Conservation (phyloP, 2,888 invertebrate species). For the Caenorhabditis wallacei region DNA sequence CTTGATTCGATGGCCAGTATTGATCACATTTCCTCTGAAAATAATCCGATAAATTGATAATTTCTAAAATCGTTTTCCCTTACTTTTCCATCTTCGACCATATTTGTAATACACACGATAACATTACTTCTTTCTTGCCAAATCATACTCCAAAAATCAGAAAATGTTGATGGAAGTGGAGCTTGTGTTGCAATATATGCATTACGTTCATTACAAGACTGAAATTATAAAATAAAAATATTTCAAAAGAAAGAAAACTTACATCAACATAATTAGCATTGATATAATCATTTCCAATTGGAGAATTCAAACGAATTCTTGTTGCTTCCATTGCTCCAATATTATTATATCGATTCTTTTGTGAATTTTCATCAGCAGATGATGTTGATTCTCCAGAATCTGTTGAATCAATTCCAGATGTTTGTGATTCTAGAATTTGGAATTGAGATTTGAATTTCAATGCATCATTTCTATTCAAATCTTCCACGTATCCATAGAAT, state of each 20-base stretch:
- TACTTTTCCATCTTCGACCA: slow-evolving; percentile 80
- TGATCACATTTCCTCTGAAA: slow-evolving; percentile 82
- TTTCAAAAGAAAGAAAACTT: no score
- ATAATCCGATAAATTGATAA: not conserved
- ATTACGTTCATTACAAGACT: slow-evolving; percentile 76
- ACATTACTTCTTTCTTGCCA: slow-evolving; percentile 81
- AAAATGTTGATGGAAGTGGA: slow-evolving; percentile 81
- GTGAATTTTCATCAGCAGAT: slow-evolving; percentile 54
- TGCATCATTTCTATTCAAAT: slow-evolving; percentile 76
- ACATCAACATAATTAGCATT: slow-evolving; percentile 77
- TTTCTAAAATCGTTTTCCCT: not conserved
- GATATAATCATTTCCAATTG: slow-evolving; percentile 73
- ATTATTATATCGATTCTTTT: slow-evolving; percentile 76
- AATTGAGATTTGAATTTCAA: slow-evolving; percentile 77
- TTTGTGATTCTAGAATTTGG: slow-evolving; percentile 69
- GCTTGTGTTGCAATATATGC: slow-evolving; percentile 83
- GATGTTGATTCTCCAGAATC: slow-evolving; percentile 50
- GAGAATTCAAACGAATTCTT: slow-evolving; percentile 74
- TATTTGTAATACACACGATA: slow-evolving; percentile 81
- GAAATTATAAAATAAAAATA: slow-evolving; percentile 50
- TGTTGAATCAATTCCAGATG: slow-evolving; percentile 13
- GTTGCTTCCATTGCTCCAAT: slow-evolving; percentile 80
- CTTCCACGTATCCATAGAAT: slow-evolving; percentile 81
- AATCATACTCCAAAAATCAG: slow-evolving; percentile 76
- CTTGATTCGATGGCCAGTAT: slow-evolving; percentile 77